phyloP scores from a whole-genome alignment of 2,888 invertebrate genomes.

The Nematopogon swammerdamellus region DNA sequence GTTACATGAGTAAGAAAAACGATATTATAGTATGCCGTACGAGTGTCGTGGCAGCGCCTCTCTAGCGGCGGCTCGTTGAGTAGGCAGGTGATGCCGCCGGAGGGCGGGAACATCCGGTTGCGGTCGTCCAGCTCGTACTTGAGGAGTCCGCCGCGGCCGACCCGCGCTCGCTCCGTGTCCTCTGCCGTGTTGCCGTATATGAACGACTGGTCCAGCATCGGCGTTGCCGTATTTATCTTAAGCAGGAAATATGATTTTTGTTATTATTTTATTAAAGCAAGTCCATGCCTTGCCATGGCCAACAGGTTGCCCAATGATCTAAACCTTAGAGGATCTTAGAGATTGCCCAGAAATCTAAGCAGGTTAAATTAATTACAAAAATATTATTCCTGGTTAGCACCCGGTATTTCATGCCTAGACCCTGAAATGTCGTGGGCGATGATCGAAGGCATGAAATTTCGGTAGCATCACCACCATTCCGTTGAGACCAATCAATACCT shows the following conservation, averaged over 20 bases:
- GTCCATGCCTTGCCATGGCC: conserved; percentile 2
- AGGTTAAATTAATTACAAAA: too few species aligned
- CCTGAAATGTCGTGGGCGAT: too few species aligned
- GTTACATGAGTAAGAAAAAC: too few species aligned
- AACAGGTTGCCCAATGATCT: neutral
- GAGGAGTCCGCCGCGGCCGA: conserved; percentile 22
- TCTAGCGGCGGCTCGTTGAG: neutral
- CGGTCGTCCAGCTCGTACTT: conserved; percentile 15
- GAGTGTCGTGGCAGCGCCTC: neutral
- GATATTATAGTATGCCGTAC: too few species aligned
- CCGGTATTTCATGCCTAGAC: too few species aligned
- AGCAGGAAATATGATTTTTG: too few species aligned
- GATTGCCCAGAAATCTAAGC: too few species aligned
- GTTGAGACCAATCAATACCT: too few species aligned
- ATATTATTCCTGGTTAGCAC: too few species aligned
- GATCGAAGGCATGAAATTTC: too few species aligned
- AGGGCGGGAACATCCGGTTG: neutral
- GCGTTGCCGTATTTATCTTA: conserved; percentile 3
- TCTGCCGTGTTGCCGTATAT: conserved; percentile 1
- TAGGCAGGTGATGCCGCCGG: conserved; percentile 1
- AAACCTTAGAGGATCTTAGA: neutral
- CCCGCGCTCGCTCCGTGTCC: conserved; percentile 16
- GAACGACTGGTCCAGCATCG: conserved; percentile 1
- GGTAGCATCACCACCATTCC: too few species aligned
- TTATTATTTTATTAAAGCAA: too few species aligned